Percentiles rank a stretch among this genome's conserved stretches.
phyloP scores from a whole-genome alignment of 2,113 vertebrate genomes.

The Zosterops borbonicus region DNA sequence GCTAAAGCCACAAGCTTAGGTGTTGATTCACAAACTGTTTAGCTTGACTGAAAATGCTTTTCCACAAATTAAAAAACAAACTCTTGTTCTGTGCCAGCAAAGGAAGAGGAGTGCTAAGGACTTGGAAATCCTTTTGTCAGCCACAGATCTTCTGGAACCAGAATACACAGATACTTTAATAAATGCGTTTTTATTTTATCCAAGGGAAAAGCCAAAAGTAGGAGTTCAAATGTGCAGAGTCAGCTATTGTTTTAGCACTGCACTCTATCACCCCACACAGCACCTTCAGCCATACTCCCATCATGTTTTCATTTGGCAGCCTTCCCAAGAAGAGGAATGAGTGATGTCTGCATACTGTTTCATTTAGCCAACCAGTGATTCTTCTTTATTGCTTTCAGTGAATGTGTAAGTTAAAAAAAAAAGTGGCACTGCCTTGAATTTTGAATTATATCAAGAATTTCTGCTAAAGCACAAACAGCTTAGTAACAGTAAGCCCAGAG shows the following conservation, averaged over 20 bases:
- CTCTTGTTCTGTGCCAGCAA: neutral
- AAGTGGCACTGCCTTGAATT: neutral
- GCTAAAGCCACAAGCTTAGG: neutral
- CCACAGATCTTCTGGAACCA: conserved; percentile 32
- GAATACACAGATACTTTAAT: conserved; percentile 46
- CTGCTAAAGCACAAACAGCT: neutral
- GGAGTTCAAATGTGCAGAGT: conserved; percentile 37
- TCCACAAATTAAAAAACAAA: conserved; percentile 23
- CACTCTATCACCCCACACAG: conserved; percentile 48
- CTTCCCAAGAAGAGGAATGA: conserved; percentile 35
- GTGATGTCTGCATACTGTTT: conserved; percentile 53
- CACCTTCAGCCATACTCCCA: conserved; percentile 48
- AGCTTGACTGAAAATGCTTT: conserved; percentile 7
- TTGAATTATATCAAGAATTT: neutral
- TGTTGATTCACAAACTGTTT: conserved; percentile 22
- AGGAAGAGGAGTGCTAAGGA: neutral
- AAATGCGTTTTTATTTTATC: conserved; percentile 57
- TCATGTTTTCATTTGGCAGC: conserved; percentile 56
- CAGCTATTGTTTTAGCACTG: conserved; percentile 56
- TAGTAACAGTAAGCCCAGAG: neutral
- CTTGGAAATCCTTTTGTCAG: conserved; percentile 36
- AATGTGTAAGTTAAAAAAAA: neutral
- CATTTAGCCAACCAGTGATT: neutral
- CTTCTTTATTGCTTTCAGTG: conserved; percentile 45
- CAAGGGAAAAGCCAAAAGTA: conserved; percentile 17